Percentiles rank a stretch among this genome's conserved stretches.
phyloP scores from a whole-genome alignment of 2,888 invertebrate genomes.

The Sarcophaga rosellei region DNA sequence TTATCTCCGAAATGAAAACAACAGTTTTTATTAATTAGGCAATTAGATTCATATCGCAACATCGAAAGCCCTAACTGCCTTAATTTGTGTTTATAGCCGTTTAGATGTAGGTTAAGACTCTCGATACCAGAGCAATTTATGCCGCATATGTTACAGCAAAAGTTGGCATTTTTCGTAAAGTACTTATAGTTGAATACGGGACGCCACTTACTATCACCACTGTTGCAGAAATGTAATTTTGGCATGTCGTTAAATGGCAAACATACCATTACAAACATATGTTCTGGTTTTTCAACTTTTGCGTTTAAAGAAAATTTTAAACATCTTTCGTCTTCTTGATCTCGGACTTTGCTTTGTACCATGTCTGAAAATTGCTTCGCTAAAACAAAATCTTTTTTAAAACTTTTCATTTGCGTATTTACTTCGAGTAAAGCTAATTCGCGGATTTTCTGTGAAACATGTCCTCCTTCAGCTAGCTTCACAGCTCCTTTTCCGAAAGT shows the following conservation, averaged over 20 bases:
- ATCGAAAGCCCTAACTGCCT: constrained; percentile 48
- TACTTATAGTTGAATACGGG: constrained; percentile 41
- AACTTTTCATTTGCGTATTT: constrained; percentile 40
- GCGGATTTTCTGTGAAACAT: constrained; percentile 25
- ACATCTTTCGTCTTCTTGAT: constrained; percentile 23
- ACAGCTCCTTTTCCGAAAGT: constrained; percentile 60
- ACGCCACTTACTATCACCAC: constrained; percentile 49
- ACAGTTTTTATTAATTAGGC: constrained; percentile 64
- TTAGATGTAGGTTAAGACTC: constrained; percentile 65
- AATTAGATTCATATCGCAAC: constrained; percentile 42
- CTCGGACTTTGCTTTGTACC: neutral
- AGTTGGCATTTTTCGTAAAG: constrained; percentile 33
- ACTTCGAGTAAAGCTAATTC: constrained; percentile 37
- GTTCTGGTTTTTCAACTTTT: constrained; percentile 47
- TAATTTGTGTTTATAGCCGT: constrained; percentile 53
- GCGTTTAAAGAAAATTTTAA: constrained; percentile 20
- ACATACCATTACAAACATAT: constrained; percentile 51
- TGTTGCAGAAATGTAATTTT: constrained; percentile 57
- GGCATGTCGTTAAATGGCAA: constrained; percentile 60
- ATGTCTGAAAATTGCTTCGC: constrained; percentile 39
- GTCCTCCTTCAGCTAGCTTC: constrained; percentile 48
- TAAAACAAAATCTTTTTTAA: constrained; percentile 25
- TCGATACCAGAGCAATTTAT: constrained; percentile 59
- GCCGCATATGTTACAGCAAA: constrained; percentile 61
- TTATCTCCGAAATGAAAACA: constrained; percentile 47